These are phyloP conservation scores for Scaptomyza parva DNA, from an alignment of 2,888 invertebrate species.

Conservation along the genomic window DNA sequence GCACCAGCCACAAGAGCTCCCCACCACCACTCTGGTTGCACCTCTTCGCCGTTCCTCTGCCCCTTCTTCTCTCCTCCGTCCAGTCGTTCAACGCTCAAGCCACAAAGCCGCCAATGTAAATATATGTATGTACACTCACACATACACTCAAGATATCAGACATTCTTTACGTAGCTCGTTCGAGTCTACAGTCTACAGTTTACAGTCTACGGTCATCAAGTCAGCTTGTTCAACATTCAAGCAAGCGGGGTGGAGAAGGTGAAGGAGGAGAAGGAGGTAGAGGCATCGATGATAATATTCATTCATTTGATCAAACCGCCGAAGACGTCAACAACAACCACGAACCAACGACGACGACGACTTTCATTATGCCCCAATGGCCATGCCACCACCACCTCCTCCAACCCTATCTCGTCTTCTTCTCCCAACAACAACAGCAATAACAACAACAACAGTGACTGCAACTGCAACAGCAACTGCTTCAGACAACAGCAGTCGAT, in stretches of 20 bases:
- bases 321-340: slow-evolving; percentile 65
- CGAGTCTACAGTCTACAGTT: slow-evolving; percentile 54
- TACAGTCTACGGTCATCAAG: slow-evolving; percentile 69
- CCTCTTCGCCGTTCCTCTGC: too few species aligned
- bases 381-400: slow-evolving; percentile 36
- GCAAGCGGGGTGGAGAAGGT: slow-evolving; percentile 12
- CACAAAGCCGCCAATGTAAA: slow-evolving; percentile 57
- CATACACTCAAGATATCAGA: slow-evolving; percentile 48
- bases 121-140: slow-evolving; percentile 28
- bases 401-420: slow-evolving; percentile 12
- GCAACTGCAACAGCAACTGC: slow-evolving; percentile 15
- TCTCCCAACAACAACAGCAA: slow-evolving; percentile 23
- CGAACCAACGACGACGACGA: slow-evolving; percentile 52
- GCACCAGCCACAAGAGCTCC: slow-evolving; percentile 29
- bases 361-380: slow-evolving; percentile 68
- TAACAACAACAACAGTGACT: slow-evolving; percentile 12
- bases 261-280: background rate
- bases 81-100: slow-evolving; percentile 41
- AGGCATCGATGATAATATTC: slow-evolving; percentile 80
- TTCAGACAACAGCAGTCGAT: slow-evolving; percentile 23
- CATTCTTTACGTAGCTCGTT: slow-evolving; percentile 68
- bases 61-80: slow-evolving; percentile 29
- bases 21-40: too few species aligned
- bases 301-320: slow-evolving; percentile 82
- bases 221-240: slow-evolving; percentile 72